Base-by-base conservation (phyloP, 2,888 invertebrate genomes). In the Lissonota sp. region DNA sequence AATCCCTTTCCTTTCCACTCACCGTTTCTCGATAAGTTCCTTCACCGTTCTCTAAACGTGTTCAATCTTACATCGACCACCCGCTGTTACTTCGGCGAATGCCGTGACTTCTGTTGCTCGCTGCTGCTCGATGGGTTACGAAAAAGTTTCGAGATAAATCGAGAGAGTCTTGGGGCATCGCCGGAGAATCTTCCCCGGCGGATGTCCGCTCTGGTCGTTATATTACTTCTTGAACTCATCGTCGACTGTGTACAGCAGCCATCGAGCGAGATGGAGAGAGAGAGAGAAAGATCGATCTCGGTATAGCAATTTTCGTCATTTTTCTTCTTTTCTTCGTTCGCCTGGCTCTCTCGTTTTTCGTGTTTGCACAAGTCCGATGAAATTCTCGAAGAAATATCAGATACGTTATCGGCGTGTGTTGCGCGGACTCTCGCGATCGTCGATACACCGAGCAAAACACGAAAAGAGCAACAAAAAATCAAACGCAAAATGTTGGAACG, bases 101-200 rank as follows among this genome's bases (percentile, higher is more conserved):
- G 14, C 51, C 26, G 26, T 26, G 26, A 26, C 26, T n/a, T 14
- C 51, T 51, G 16, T 46, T 37, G 39, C 7, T 46, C 55, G 60
- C 42, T 74, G 67, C 69, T 74, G 79, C 78, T 77, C 72, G 57
- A 69, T 49, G 71, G 71, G 72, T 78, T 26, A 67, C 62, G 84
- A 83, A 26, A 26, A 88, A 89, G 85, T 89, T 89, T 85, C 83
- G 81, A 86, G 85, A 89, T 89, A 89, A 89, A 89, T 89, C 86
- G 86, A 77, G 60, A 60, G 63, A 69, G 62, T 70, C 67, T 26
- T 26, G 26, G 53, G 40, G 70, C 57, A 77, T 80, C 69, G 64
- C 70, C 12, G 26, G 26, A 64, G 71, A 69, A 80, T 81, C 83
- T 58, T 73, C 76, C 58, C 72, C 77, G 72, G 66, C 70, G 85